Evolutionary conservation across 2,113 vertebrate genomes (phyloP).

Genomic region (Todiramphus saurophagus): DNA sequence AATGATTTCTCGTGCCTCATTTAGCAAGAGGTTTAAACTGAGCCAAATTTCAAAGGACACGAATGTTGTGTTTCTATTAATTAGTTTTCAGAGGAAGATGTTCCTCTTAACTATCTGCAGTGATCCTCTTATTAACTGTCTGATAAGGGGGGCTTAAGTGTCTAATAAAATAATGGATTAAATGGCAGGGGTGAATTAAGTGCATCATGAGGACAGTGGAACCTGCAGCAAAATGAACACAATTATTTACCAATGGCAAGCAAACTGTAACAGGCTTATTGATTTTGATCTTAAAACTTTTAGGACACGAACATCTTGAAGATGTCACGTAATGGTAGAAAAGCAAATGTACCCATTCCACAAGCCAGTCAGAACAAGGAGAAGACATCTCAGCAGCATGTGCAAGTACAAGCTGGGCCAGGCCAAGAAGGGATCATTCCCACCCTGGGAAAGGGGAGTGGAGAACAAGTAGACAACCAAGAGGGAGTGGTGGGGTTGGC

Average conservation of each 20-base stretch:
- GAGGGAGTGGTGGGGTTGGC: not conserved
- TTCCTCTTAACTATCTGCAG: not conserved
- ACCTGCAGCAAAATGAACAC: not conserved
- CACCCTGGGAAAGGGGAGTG: not conserved
- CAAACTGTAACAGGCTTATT: not conserved
- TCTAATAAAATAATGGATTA: not conserved
- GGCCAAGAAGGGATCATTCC: not conserved
- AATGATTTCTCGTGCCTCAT: not conserved
- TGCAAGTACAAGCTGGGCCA: not conserved
- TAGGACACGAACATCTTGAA: not conserved
- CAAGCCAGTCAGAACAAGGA: not conserved
- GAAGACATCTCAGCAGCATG: not conserved
- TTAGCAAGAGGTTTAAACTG: not conserved
- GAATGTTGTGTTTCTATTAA: not conserved
- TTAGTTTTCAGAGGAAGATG: not conserved
- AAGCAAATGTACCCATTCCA: rapidly evolving
- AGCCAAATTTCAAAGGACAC: not conserved
- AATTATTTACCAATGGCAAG: not conserved
- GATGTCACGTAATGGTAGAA: not conserved
- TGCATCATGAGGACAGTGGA: rapidly evolving
- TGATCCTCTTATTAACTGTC: not conserved
- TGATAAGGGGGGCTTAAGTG: not conserved
- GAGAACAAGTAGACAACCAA: not conserved
- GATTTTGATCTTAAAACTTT: not conserved
- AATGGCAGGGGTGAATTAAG: not conserved